Base-by-base conservation (phyloP, 2,888 invertebrate species). In the Melikaiella ostensackeni region DNA sequence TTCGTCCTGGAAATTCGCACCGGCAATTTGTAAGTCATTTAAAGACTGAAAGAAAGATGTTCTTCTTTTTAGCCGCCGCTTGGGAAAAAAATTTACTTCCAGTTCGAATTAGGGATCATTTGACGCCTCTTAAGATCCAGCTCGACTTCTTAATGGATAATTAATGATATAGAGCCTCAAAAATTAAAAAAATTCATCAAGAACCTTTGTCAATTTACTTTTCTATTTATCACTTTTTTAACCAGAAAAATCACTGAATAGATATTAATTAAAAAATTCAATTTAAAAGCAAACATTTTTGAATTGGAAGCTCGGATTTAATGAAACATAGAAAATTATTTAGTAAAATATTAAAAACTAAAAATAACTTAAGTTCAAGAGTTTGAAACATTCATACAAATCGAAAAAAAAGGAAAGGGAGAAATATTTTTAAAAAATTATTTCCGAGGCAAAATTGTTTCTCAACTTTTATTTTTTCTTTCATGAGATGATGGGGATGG, bases 81-180 rank as follows among this genome's bases (percentile, higher is more conserved):
- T 27, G 24, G 57, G 57, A 24, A 24, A 8, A 59, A 59, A 59
- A 59, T 27, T 11, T 27, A 27, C 57, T 59, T 59, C 13, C 27
- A 21, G 57, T 59, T 59, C 27, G 27, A 59, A 27, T 59, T 59
- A 59, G 57, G 57, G 27, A 59, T 24, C 24, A 59, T 59, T 59
- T 59, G 57, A 59, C 57, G 13, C 24, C 24, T 57, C 24, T 21
- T 13, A 59, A 59, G 13, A 59, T 59, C 27, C 27, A 16, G 27
- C 11, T 24, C 57, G 16, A 27, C 57, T 16, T 24, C 16, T 6
- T 59, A 13, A 27, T 27, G 27, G 57, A 59, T 59, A 59, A 59
- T 59, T 59, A 59, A 59, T 59, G 57, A 59, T 27, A 27, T 13
- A 24, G n/a, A 50, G 55, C 1, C 9, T 21, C 16, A 19, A 8